phyloP scores from a whole-genome alignment of 2,797 vertebrate species.

The Phataginus tricuspis region DNA sequence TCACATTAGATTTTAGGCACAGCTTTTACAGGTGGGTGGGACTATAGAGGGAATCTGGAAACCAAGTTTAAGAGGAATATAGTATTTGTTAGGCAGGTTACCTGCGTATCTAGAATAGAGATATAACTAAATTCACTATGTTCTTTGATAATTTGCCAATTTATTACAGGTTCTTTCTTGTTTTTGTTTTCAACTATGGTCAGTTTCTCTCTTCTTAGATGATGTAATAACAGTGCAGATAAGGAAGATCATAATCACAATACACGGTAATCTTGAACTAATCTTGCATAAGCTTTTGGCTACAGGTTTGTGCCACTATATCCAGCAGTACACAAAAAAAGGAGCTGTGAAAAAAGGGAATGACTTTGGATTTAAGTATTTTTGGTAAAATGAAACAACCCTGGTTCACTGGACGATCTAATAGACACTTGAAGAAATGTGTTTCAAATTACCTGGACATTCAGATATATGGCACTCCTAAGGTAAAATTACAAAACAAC shows the following conservation, averaged over 20 bases:
- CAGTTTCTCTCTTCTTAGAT: neutral
- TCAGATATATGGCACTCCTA: neutral
- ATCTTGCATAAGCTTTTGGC: neutral
- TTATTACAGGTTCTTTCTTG: neutral
- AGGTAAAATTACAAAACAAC: conserved; percentile 8
- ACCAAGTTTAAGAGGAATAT: neutral
- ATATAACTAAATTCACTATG: neutral
- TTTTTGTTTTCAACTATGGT: conserved; percentile 7
- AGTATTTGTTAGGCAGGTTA: neutral
- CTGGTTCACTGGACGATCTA: neutral
- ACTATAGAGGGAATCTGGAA: neutral
- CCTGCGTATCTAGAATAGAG: neutral
- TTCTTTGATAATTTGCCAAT: neutral
- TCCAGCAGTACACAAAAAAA: neutral
- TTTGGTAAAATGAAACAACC: neutral
- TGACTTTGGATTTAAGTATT: neutral
- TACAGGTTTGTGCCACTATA: neutral
- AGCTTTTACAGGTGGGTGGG: neutral
- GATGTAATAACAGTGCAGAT: neutral
- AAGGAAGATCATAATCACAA: neutral
- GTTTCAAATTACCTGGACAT: conserved; percentile 12
- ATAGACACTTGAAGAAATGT: neutral
- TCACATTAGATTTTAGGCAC: neutral
- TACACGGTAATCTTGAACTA: neutral
- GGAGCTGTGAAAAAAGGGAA: neutral